Evolutionary conservation across 53 echinoderm and acorn worm genomes (phyloP), one percentile per base, ranked within the genome.

Genomic region (Arbacia lixula): DNA sequence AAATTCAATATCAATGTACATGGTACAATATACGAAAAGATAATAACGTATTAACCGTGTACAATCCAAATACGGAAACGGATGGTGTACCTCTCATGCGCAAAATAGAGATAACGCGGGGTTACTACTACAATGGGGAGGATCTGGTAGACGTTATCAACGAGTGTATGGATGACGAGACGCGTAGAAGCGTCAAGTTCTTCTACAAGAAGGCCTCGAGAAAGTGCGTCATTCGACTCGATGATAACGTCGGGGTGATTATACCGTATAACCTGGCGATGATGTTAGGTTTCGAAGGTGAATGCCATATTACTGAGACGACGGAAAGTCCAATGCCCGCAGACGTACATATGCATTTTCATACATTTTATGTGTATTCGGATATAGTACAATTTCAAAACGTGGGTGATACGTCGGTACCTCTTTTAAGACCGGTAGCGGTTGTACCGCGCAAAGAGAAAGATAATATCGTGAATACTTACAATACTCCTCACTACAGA

Each of bases 371-470:
- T 54, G 52, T 89, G 12, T 92, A 92, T 29, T 86, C 52, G 26
- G 92, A 92, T 60, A 89, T 92, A 25, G 83, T 91, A 1, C 58
- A 86, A 63, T 53, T 55, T 25, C 92, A 89, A 46, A 35, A 73
- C 6, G 88, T 92, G 12, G 85, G 92, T 0, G 92, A 89, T 88
- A 85, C 71, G 30, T 57, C 78, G 42, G 88, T 86, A 0, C 89
- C 93, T 2, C 42, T 93, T 2, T 65, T 90, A 12, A 35, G 87
- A 20, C 60, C 84, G 38, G 54, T 93, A 8, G 61, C 68, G 12
- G 60, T 88, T 29, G 49, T 9, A 37, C 34, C 38, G 24, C 58
- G 38, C 12, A 46, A 22, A 49, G 30, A 34, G 14, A 61, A 78
- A 1, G 77, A 92, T 31, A 39, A 73, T 21, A 57, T 88, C 36